These are phyloP conservation scores for Drosophila helvetica DNA, from an alignment of 2,888 invertebrate species.

Conservation along the genomic window DNA sequence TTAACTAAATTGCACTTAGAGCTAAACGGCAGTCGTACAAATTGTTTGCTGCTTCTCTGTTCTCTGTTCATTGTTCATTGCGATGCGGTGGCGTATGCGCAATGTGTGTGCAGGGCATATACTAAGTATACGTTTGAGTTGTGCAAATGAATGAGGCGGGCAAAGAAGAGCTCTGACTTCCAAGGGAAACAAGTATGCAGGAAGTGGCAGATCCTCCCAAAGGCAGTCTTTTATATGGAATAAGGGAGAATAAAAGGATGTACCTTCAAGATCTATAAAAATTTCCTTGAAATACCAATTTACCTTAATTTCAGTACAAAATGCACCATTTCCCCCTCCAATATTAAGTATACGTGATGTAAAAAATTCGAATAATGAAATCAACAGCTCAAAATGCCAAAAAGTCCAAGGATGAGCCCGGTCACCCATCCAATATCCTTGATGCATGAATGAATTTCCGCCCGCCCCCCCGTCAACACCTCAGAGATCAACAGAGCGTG, in stretches of 20 bases:
- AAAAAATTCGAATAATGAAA: slow-evolving; percentile 26
- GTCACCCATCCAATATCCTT: slow-evolving; percentile 16
- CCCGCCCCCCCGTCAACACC: slow-evolving; percentile 45
- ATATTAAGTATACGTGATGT: slow-evolving; percentile 18
- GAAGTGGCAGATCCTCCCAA: neutral
- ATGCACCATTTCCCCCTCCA: neutral
- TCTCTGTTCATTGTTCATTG: neutral
- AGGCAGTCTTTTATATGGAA: neutral
- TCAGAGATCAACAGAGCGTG: slow-evolving; percentile 60
- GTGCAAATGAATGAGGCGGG: neutral
- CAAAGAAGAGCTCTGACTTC: neutral
- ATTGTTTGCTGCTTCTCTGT: slow-evolving; percentile 39
- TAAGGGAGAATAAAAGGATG: neutral
- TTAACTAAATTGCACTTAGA: slow-evolving; percentile 74
- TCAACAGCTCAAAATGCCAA: slow-evolving; percentile 19
- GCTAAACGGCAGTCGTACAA: slow-evolving; percentile 38
- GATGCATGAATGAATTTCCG: slow-evolving; percentile 35
- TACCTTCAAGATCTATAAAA: neutral
- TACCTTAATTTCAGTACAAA: too few species aligned
- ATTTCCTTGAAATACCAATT: neutral
- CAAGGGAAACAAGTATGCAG: neutral
- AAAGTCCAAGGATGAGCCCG: neutral
- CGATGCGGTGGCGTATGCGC: slow-evolving; percentile 50
- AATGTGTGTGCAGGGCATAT: slow-evolving; percentile 43
- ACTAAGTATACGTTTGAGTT: slow-evolving; percentile 41